Base-by-base conservation (phyloP, 1,140 invertebrate genomes). In the Zaprionus ornatus region DNA sequence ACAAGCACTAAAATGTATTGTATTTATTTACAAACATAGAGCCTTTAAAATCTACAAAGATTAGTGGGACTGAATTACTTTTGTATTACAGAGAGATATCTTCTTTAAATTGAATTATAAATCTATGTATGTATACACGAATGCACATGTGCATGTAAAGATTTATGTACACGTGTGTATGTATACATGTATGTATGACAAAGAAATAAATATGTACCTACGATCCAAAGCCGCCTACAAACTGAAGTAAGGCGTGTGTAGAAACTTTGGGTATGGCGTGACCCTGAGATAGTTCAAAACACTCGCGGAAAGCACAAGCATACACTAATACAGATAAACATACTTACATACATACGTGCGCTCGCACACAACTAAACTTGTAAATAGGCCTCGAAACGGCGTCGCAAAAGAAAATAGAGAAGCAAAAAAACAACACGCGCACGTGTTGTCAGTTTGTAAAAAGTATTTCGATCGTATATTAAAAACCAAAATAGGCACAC, bases 211-310 rank as follows among this genome's bases (percentile, higher is more conserved):
- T 65, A 50, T 62, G 67, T 57, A 56, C 42, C 19, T 55, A 52
- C 48, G 25, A 25, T n/a, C 27, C n/a, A 55, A 50, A 50, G 32
- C 15, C 45, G 55, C 32, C 66, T 54, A 45, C 25, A 64, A 40
- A 45, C 42, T 54, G 55, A 56, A 68, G 23, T 57, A 29, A 57
- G 48, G 21, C 66, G 59, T 56, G 64, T 62, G 71, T 42, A 50
- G 13, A 45, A 40, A 77, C 45, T 72, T 65, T 69, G 67, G 65
- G 67, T 77, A 25, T 67, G 48, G 3, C 10, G 48, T 45, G 83
- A 80, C 83, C 83, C 80, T 86, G 83, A 86, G 88, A 71, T 88
- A 86, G 84, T 86, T 86, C 84, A 86, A 86, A 79, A 72, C 72
- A 86, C 76, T 80, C 45, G 64, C 40, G 15, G 27, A 74, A 64